Evolutionary conservation across 2,113 vertebrate genomes (phyloP), one percentile per base, ranked within the genome.

Genomic region (Colius striatus): DNA sequence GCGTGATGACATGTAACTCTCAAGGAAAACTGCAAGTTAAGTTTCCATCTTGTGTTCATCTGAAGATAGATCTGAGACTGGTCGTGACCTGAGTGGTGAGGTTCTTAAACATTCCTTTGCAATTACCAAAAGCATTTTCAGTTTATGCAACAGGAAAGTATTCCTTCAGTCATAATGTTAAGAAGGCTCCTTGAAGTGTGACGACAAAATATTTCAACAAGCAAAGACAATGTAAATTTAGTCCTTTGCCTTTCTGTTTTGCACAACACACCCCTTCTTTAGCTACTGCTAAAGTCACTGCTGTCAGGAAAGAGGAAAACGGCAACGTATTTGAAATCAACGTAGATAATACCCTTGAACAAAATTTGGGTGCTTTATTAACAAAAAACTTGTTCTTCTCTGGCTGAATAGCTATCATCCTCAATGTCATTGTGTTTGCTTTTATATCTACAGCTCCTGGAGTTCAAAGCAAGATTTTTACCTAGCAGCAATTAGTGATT

Each of bases 171-270:
- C 41, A 30, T 63, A 67, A 68, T 1, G 1, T 38, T 90, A 94
- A 90, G 73, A 92, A 93, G 21, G 62, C 26, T 74, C 68, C 34
- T 87, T 96, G 91, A 96, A 89, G 75, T 72, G 30, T 43, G 38
- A 83, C 43, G 47, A 94, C 38, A 94, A 96, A 96, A 89, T 84
- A 38, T 55, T 96, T 95, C 45, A 87, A 60, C 27, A 92, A 73
- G 38, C 54, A 85, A 70, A 85, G 73, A 58, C 21, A 86, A 76
- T 1, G 10, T 36, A 71, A 50, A 86, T 36, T 90, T 94, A 90
- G 93, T 91, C 75, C 91, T 71, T 60, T 62, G 61, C 78, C 48
- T 94, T 93, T 71, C 60, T 29, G 43, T 91, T 87, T 80, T 79
- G 81, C 83, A 86, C 78, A 96, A 74, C 13, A 13, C 45, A 29